These are phyloP conservation scores for Arbacia lixula DNA, from an alignment of 53 echinoderm and acorn worm genomes.

Conservation along the genomic window DNA sequence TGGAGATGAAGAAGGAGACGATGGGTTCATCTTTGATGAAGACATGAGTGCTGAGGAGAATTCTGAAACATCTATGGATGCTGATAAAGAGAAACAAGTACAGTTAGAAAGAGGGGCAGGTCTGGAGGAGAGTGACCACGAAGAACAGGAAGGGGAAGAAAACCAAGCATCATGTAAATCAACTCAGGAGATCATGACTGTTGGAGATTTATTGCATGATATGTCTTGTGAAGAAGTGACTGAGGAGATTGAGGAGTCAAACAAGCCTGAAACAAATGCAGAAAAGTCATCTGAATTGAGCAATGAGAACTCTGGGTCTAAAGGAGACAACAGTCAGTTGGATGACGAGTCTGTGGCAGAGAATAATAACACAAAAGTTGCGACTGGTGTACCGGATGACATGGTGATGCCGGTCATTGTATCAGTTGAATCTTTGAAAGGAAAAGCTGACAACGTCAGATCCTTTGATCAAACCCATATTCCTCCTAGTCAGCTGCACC, in stretches of 20 bases:
- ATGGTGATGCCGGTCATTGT: slow-evolving; percentile 42
- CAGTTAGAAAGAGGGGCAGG: too few species aligned
- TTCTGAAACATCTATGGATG: neutral
- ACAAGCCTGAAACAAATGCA: slow-evolving; percentile 18
- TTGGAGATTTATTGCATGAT: slow-evolving; percentile 37
- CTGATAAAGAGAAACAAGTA: neutral
- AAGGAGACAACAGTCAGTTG: too few species aligned
- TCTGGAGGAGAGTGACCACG: neutral
- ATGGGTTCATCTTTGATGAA: slow-evolving; percentile 25
- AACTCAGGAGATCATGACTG: slow-evolving; percentile 1
- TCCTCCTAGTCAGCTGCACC: neutral
- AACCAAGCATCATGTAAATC: neutral
- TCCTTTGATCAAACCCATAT: neutral
- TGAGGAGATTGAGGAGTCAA: neutral
- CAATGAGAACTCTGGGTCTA: too few species aligned
- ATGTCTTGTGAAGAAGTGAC: slow-evolving; percentile 58
- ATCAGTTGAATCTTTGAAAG: slow-evolving; percentile 45
- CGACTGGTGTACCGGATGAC: neutral
- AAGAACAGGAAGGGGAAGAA: neutral
- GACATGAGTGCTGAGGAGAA: neutral
- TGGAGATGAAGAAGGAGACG: slow-evolving; percentile 7
- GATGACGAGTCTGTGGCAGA: slow-evolving; percentile 17
- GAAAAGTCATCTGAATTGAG: slow-evolving; percentile 1
- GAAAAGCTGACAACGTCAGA: slow-evolving; percentile 4
- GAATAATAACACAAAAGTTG: slow-evolving; percentile 5